Percentiles rank a stretch among this genome's conserved stretches.
phyloP scores from a whole-genome alignment of 2,888 invertebrate species.

The Strigamia maritima region DNA sequence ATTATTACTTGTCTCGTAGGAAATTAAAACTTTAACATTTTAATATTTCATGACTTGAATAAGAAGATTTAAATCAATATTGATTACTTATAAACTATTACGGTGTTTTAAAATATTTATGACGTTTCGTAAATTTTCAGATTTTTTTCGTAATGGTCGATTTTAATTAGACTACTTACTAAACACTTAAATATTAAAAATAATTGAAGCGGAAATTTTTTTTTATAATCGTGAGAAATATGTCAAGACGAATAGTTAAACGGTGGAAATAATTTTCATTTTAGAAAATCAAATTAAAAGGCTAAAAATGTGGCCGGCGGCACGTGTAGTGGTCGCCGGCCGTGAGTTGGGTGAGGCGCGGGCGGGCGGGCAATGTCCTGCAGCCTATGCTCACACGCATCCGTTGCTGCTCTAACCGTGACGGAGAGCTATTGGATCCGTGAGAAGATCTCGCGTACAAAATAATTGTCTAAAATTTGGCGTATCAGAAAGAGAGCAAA shows the following conservation, averaged over 20 bases:
- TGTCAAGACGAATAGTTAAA: not conserved
- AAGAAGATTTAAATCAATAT: not conserved
- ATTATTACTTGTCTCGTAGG: not conserved
- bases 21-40: not conserved
- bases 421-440: slow-evolving; percentile 21
- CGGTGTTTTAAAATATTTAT: not conserved
- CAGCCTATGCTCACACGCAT: slow-evolving; percentile 7
- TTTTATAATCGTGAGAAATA: not conserved
- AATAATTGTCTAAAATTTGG: slow-evolving; percentile 26
- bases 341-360: slow-evolving; percentile 21
- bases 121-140: not conserved
- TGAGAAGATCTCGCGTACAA: slow-evolving; percentile 26
- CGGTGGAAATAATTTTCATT: not conserved
- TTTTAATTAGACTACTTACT: not conserved
- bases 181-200: not conserved
- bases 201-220: not conserved
- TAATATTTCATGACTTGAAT: not conserved
- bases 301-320: not conserved
- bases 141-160: not conserved
- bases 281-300: not conserved
- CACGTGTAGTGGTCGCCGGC: slow-evolving; percentile 17
- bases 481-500: slow-evolving; percentile 17
- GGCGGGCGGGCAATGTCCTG: slow-evolving; percentile 22
- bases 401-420: slow-evolving; percentile 22
- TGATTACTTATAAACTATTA: not conserved